Conservation (phyloP, 2,888 invertebrate genomes). For the Neoaliturus tenellus region DNA sequence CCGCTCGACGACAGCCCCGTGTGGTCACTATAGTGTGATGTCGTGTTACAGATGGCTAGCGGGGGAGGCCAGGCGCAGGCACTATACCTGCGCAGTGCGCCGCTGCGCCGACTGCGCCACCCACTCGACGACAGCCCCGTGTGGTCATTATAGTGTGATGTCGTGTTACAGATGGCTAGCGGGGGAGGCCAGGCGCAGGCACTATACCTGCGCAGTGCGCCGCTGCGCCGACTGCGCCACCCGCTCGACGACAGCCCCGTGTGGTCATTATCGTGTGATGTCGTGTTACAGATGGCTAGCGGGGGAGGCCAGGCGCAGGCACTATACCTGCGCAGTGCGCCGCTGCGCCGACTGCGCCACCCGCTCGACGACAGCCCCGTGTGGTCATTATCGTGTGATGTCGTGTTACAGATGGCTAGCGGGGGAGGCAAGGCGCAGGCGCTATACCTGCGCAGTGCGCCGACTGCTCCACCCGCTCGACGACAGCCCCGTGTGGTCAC, state of each 20-base stretch:
- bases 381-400: too few relatives aligned
- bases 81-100: too few relatives aligned
- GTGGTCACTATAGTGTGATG: constrained; percentile 67
- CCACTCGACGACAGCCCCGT: too few relatives aligned
- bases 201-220: constrained; percentile 69
- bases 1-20: constrained; percentile 71
- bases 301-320: too few relatives aligned
- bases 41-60: constrained; percentile 53
- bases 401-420: constrained; percentile 55
- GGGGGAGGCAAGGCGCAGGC: constrained; percentile 23
- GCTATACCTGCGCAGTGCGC: constrained; percentile 70
- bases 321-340: too few relatives aligned
- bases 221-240: constrained; percentile 71
- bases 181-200: constrained; percentile 50
- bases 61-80: constrained; percentile 50
- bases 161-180: constrained; percentile 52
- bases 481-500: constrained; percentile 70
- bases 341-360: too few relatives aligned
- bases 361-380: too few relatives aligned
- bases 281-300: too few relatives aligned
- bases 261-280: constrained; percentile 68
- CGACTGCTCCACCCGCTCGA: constrained; percentile 72
- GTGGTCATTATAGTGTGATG: too few relatives aligned
- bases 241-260: constrained; percentile 71
- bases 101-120: too few relatives aligned